These are phyloP conservation scores for Drosophila basisetae DNA, from an alignment of 2,888 invertebrate species.

Conservation along the genomic window DNA sequence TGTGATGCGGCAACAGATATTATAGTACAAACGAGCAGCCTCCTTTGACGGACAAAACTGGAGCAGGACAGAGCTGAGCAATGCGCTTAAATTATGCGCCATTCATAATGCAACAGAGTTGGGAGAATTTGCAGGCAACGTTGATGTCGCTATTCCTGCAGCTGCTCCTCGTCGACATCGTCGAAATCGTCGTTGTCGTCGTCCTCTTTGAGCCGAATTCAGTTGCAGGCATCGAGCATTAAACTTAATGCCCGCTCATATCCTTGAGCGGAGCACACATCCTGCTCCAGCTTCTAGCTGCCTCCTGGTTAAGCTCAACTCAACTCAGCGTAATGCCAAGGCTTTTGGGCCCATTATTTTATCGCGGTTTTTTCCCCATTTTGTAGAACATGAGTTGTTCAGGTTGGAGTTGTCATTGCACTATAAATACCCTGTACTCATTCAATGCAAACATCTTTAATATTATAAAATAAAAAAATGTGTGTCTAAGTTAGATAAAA, in stretches of 20 bases:
- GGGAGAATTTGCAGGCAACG: conserved; percentile 26
- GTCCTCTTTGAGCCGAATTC: conserved; percentile 64
- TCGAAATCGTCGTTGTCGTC: conserved; percentile 11
- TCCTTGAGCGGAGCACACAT: conserved; percentile 59
- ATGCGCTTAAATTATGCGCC: conserved; percentile 78
- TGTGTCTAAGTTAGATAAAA: neutral
- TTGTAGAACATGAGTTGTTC: conserved; percentile 42
- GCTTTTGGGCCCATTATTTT: conserved; percentile 78
- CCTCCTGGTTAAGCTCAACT: conserved; percentile 51
- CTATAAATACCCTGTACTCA: conserved; percentile 16
- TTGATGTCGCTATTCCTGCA: conserved; percentile 4
- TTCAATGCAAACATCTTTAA: neutral
- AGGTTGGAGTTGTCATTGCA: neutral
- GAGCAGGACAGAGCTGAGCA: conserved; percentile 15
- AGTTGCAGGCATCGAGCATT: conserved; percentile 56
- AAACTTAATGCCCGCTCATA: conserved; percentile 76
- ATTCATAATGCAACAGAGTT: conserved; percentile 80
- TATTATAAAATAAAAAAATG: neutral
- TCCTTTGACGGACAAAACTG: conserved; percentile 23
- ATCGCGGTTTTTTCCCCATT: conserved; percentile 52
- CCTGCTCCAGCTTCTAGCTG: conserved; percentile 38
- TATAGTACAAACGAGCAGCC: conserved; percentile 18
- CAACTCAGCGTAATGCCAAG: conserved; percentile 66
- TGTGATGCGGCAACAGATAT: neutral
- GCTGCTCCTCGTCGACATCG: conserved; percentile 19